These are phyloP conservation scores for Labeo rohita DNA, from an alignment of 2,113 vertebrate species.

Conservation along the genomic window DNA sequence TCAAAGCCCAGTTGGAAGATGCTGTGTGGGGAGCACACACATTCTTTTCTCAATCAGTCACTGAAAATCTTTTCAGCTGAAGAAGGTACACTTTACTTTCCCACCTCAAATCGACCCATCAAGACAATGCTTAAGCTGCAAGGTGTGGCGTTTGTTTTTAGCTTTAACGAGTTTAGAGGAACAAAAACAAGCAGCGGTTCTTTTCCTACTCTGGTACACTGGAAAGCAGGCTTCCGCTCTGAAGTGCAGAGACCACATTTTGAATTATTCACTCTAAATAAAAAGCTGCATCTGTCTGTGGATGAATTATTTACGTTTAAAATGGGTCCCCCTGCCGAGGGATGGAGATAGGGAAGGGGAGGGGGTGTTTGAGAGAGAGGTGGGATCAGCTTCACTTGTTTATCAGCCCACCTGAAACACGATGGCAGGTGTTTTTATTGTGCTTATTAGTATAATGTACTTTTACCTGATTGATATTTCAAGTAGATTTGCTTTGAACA, in stretches of 20 bases:
- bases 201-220: not conserved
- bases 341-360: not conserved
- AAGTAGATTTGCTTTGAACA: not conserved
- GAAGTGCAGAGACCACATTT: constrained; percentile 27
- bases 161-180: not conserved
- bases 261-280: constrained; percentile 77
- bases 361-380: not conserved
- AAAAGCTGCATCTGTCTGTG: constrained; percentile 73
- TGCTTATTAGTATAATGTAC: not conserved
- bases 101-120: not conserved
- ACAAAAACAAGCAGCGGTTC: not conserved
- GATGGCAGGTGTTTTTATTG: not conserved
- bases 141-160: not conserved
- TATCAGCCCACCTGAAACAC: not conserved
- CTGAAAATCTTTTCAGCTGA: constrained; percentile 16
- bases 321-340: constrained; percentile 61
- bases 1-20: constrained; percentile 26
- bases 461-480: not conserved
- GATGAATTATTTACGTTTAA: constrained; percentile 74
- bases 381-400: constrained; percentile 24
- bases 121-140: not conserved
- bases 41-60: not conserved
- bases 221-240: constrained; percentile 44
- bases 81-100: constrained; percentile 3
- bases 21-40: not conserved